Percentiles rank a stretch among this genome's conserved stretches.
These are phyloP conservation scores for Schlechtendalia chinensis DNA, from an alignment of 1,140 invertebrate genomes.

Conservation along the genomic window DNA sequence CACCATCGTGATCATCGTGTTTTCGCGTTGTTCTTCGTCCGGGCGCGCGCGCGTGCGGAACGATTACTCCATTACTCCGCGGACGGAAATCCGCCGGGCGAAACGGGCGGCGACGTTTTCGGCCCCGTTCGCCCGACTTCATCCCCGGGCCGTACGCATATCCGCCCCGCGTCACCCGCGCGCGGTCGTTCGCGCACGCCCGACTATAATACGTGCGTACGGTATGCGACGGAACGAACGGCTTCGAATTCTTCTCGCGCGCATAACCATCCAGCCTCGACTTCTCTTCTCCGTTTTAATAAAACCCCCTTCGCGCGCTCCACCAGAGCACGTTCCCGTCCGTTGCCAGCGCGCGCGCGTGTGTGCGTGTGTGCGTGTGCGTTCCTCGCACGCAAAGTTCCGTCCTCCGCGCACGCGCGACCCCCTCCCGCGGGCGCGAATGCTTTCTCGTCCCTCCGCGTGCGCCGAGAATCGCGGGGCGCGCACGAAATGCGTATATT, in stretches of 20 bases:
- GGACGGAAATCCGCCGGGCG: not conserved
- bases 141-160: not conserved
- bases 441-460: not conserved
- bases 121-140: not conserved
- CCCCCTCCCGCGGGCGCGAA: too few relatives aligned
- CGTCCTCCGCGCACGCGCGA: too few relatives aligned
- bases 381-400: too few relatives aligned
- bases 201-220: too few relatives aligned
- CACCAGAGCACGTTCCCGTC: too few relatives aligned
- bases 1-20: too few relatives aligned
- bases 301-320: slow-evolving; percentile 3
- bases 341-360: too few relatives aligned
- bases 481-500: slow-evolving; percentile 9
- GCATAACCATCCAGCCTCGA: not conserved
- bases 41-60: not conserved
- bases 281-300: slow-evolving; percentile 28
- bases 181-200: not conserved
- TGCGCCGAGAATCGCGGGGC: not conserved
- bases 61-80: slow-evolving; percentile 32
- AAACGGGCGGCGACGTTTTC: not conserved
- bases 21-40: too few relatives aligned
- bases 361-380: too few relatives aligned
- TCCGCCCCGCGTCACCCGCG: not conserved
- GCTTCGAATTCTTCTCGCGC: slow-evolving; percentile 32
- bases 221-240: too few relatives aligned